Evolutionary conservation across 2,888 invertebrate genomes (phyloP).

Genomic region (Nymphalis urticae): DNA sequence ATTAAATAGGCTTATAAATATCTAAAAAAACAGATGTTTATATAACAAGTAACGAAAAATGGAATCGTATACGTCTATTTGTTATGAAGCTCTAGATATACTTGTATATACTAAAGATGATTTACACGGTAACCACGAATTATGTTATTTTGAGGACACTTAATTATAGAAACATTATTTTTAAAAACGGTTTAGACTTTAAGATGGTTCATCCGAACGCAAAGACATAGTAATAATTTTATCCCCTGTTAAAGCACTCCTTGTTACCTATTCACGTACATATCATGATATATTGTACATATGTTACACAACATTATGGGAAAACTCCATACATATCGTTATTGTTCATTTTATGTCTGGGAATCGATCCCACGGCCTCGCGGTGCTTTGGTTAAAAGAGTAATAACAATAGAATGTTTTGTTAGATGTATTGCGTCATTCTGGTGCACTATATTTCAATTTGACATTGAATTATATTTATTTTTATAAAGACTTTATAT

Average conservation of each 20-base stretch:
- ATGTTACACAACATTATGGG: slow-evolving; percentile 47
- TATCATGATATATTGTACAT: slow-evolving; percentile 27
- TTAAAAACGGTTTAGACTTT: too few relatives aligned
- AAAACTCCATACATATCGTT: slow-evolving; percentile 46
- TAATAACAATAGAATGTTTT: slow-evolving; percentile 41
- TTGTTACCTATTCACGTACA: too few relatives aligned
- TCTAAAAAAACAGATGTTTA: too few relatives aligned
- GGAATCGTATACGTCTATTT: too few relatives aligned
- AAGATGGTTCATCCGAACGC: too few relatives aligned
- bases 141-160: too few relatives aligned
- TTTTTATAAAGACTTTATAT: background rate
- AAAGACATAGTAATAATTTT: background rate
- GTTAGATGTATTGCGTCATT: slow-evolving; percentile 46
- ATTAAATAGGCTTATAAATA: too few relatives aligned
- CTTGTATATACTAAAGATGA: too few relatives aligned
- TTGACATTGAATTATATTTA: slow-evolving; percentile 11
- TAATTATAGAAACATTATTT: too few relatives aligned
- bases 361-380: slow-evolving; percentile 62
- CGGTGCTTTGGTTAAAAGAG: slow-evolving; percentile 38
- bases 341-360: slow-evolving; percentile 48
- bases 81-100: too few relatives aligned
- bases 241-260: background rate
- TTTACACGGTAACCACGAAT: too few relatives aligned
- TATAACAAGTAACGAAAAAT: too few relatives aligned
- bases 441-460: background rate